A percentile compares a stretch with the other conserved stretches of the same genome.
phyloP scores from a whole-genome alignment of 2,113 vertebrate species.

The Xenopus borealis region DNA sequence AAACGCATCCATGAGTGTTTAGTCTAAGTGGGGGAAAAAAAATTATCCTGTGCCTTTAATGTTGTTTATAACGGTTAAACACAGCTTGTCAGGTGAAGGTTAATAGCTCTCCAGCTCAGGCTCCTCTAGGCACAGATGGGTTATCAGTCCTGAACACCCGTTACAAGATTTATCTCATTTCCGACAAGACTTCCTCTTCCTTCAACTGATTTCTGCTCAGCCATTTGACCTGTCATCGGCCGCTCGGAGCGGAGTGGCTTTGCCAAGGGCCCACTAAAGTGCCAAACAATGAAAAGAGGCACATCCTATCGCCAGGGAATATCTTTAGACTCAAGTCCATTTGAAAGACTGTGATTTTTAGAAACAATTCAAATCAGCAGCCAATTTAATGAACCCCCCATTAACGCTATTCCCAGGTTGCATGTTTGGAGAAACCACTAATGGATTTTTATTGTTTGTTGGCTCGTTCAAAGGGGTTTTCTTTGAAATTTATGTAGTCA shows the following conservation, averaged over 20 bases:
- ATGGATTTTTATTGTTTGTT: constrained; percentile 26
- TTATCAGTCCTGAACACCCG: constrained; percentile 83
- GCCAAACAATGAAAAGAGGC: constrained; percentile 58
- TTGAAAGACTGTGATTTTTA: constrained; percentile 57
- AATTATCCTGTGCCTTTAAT: constrained; percentile 66
- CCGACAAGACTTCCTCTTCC: constrained; percentile 85
- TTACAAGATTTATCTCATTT: constrained; percentile 85
- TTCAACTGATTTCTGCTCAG: constrained; percentile 80
- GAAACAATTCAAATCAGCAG: constrained; percentile 57
- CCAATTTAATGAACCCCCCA: constrained; percentile 25
- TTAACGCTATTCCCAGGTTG: neutral
- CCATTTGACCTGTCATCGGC: constrained; percentile 74
- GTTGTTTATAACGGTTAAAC: constrained; percentile 73
- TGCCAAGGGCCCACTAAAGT: constrained; percentile 60
- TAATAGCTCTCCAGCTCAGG: constrained; percentile 73
- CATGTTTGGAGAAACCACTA: neutral
- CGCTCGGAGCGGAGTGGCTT: constrained; percentile 70
- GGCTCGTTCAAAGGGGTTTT: neutral
- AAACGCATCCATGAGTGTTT: constrained; percentile 66
- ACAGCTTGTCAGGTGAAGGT: constrained; percentile 78
- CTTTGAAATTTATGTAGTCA: constrained; percentile 12
- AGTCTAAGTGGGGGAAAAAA: constrained; percentile 54
- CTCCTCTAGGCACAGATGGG: constrained; percentile 79
- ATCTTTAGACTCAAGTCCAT: constrained; percentile 63
- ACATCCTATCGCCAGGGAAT: constrained; percentile 69